These are phyloP conservation scores for Epistrophe grossulariae DNA, from an alignment of 2,888 invertebrate species.

Conservation along the genomic window DNA sequence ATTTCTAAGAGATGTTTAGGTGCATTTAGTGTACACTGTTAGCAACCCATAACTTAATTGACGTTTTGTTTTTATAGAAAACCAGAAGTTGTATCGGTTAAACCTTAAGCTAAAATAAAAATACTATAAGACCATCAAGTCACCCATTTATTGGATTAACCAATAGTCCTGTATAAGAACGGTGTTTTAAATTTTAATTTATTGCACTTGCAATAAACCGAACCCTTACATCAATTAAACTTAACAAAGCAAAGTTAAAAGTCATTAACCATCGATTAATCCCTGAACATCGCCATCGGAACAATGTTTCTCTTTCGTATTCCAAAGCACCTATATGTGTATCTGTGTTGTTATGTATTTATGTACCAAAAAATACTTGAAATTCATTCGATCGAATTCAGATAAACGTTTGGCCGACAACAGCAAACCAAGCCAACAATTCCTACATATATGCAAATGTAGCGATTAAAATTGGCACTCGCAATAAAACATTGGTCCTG, in stretches of 20 bases:
- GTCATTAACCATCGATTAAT: constrained; percentile 74
- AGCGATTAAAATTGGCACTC: constrained; percentile 72
- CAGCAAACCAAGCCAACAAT: constrained; percentile 43
- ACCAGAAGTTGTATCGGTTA: not conserved
- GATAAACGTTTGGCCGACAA: constrained; percentile 61
- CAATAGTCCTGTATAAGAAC: not conserved
- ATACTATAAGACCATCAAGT: not conserved
- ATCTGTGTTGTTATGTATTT: not conserved
- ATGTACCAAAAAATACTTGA: constrained; percentile 31
- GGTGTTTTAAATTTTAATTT: constrained; percentile 22
- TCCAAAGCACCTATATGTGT: constrained; percentile 20
- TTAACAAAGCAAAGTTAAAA: constrained; percentile 66
- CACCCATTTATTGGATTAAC: not conserved
- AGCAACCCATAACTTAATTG: not conserved
- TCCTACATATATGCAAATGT: constrained; percentile 65
- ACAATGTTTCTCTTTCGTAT: constrained; percentile 64
- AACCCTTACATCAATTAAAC: constrained; percentile 24
- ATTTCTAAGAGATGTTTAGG: too few species aligned
- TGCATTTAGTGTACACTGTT: not conserved
- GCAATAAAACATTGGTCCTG: constrained; percentile 71
- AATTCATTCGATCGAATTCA: constrained; percentile 66
- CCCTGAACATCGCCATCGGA: constrained; percentile 53
- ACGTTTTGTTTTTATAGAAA: not conserved
- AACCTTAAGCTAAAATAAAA: not conserved
- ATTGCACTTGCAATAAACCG: constrained; percentile 24